A percentile compares a stretch with the other conserved stretches of the same genome.
Conservation (phyloP, 2,797 vertebrate species). For the Cirrhinus molitorella region DNA sequence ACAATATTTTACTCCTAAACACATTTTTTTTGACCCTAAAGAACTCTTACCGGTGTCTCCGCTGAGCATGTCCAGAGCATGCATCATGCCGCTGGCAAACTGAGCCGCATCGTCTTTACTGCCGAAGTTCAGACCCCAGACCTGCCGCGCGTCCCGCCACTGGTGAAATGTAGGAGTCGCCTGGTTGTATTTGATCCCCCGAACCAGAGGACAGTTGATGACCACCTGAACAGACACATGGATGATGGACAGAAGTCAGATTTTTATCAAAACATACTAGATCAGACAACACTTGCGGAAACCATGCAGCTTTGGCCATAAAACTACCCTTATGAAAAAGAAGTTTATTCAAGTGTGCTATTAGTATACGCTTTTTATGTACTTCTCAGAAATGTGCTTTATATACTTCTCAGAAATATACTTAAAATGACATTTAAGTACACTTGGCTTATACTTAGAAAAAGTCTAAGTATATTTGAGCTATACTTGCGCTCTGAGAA, state of each 20-base stretch:
- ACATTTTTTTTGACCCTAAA: background rate
- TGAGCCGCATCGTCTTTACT: conserved; percentile 83
- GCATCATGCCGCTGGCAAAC: conserved; percentile 76
- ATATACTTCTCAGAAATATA: too few relatives aligned
- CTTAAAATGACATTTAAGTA: too few relatives aligned
- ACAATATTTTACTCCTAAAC: background rate
- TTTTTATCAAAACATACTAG: background rate
- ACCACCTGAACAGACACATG: conserved; percentile 79
- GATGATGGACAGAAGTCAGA: background rate
- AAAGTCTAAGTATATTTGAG: too few relatives aligned
- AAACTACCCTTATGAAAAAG: too few relatives aligned
- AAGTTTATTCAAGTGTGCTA: too few relatives aligned
- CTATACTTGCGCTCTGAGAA: too few relatives aligned
- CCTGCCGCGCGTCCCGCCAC: conserved; percentile 85
- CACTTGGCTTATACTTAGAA: too few relatives aligned
- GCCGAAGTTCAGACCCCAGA: conserved; percentile 90
- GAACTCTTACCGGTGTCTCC: conserved; percentile 31
- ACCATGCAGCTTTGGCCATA: too few relatives aligned
- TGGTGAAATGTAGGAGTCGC: conserved; percentile 90
- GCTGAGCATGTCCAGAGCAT: conserved; percentile 69
- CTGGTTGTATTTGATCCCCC: conserved; percentile 89
- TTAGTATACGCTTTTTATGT: too few relatives aligned
- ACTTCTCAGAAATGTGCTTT: too few relatives aligned
- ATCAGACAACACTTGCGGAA: too few relatives aligned
- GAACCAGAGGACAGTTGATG: conserved; percentile 86